Base-by-base conservation (phyloP, 2,113 vertebrate genomes). In the Rhegmatorhina hoffmannsi region DNA sequence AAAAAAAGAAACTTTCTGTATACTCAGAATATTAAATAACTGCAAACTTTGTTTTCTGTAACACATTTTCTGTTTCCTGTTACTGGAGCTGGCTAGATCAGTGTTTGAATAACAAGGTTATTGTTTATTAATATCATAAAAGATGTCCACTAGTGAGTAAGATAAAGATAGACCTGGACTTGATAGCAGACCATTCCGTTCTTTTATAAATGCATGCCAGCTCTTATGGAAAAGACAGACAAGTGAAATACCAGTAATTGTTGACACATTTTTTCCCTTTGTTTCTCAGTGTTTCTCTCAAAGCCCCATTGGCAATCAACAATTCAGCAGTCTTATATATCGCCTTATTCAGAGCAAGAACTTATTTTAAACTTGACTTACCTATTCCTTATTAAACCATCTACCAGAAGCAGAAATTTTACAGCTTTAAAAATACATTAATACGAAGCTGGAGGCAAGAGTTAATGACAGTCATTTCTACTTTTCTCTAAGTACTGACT, bases 381-480 rank as follows among this genome's bases (percentile, higher is more conserved):
- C 44, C 26, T 81, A n/a, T 74, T 93, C 34, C 40, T 49, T 60
- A 56, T 68, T 80, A 77, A 87, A 31, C 19, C 10, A 40, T 29
- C 64, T 31, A 56, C 77, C 36, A 12, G 53, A 44, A 89, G 52
- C 90, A 91, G 58, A 70, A 85, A 64, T 66, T 59, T 83, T 84
- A 70, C 64, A 55, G 21, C 38, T 92, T 93, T 89, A 90, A 87
- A 94, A 94, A 89, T 70, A 73, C 49, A 89, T 91, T 82, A 87
- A 92, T 69, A 56, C 0, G 0, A 93, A 90, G 26, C 24, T 81
- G 31, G 46, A 84, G 44, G 46, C 80, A 90, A 82, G 66, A 87
- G 47, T 73, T 96, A 79, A 87, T 84, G 59, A 79, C 64, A 87
- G 82, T 46, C 12, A 68, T 92, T 96, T 93, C 86, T 84, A 72